Evolutionary conservation across 2,888 invertebrate genomes (phyloP).

Genomic region (Acleris holmiana): DNA sequence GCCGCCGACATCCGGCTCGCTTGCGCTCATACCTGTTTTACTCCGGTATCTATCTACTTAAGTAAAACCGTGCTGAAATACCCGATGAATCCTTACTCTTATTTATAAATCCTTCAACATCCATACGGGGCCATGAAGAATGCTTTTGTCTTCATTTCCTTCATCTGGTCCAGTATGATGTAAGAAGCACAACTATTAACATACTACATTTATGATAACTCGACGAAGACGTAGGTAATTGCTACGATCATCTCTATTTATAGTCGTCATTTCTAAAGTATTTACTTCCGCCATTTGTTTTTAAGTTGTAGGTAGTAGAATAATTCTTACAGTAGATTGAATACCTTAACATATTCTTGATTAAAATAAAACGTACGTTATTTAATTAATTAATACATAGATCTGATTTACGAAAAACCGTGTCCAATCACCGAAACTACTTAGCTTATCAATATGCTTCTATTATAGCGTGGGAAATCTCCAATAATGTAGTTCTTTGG

Average conservation of each 20-base stretch:
- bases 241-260: conserved; percentile 53
- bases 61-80: conserved; percentile 42
- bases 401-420: conserved; percentile 15
- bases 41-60: conserved; percentile 38
- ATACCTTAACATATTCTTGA: conserved; percentile 15
- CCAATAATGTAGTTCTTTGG: neutral
- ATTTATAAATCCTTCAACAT: conserved; percentile 25
- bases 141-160: conserved; percentile 11
- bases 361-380: conserved; percentile 13
- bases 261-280: conserved; percentile 57
- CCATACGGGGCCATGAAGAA: neutral
- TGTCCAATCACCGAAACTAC: conserved; percentile 8
- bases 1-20: conserved; percentile 62
- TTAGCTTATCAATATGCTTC: conserved; percentile 8
- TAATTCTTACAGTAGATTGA: conserved; percentile 23
- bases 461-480: conserved; percentile 21
- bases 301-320: conserved; percentile 50
- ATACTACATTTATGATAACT: conserved; percentile 23
- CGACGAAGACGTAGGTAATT: conserved; percentile 30
- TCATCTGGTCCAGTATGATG: conserved; percentile 3
- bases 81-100: conserved; percentile 25
- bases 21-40: conserved; percentile 51
- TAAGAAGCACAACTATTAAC: conserved; percentile 14
- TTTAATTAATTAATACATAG: conserved; percentile 18
- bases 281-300: conserved; percentile 57